A percentile compares a stretch with the other conserved stretches of the same genome.
These are phyloP conservation scores for Distichodus sexfasciatus DNA, from an alignment of 2,797 vertebrate genomes.

Conservation along the genomic window DNA sequence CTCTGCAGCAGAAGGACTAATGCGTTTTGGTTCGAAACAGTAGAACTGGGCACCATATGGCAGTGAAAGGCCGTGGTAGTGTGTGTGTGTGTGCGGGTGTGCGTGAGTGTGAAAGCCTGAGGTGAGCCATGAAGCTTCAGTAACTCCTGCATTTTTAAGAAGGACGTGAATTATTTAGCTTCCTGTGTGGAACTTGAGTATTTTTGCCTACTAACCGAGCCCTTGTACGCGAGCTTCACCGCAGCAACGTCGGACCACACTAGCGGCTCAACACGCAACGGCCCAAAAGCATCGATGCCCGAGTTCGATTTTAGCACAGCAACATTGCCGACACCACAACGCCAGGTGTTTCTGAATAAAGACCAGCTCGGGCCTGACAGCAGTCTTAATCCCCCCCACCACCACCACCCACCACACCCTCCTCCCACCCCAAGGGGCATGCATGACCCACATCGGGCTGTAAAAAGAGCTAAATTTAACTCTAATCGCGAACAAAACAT, in stretches of 20 bases:
- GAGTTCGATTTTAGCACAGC: neutral
- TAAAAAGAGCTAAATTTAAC: no score
- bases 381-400: no score
- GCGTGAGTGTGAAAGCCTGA: neutral
- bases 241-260: neutral
- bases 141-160: conserved; percentile 69
- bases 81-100: conserved; percentile 8
- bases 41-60: conserved; percentile 10
- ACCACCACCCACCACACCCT: no score
- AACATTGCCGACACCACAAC: neutral
- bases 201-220: conserved; percentile 46
- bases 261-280: neutral
- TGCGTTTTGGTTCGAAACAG: neutral
- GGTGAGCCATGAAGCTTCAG: conserved; percentile 24
- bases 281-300: neutral
- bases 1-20: no score
- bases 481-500: no score
- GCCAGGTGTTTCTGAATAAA: neutral
- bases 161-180: conserved; percentile 70
- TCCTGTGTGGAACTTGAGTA: conserved; percentile 55
- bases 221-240: conserved; percentile 15
- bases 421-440: no score
- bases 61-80: conserved; percentile 26
- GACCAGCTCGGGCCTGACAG: neutral
- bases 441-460: no score